Evolutionary conservation across 1,140 invertebrate species (phyloP), one percentile per base, ranked within the genome.

Genomic region (Odontomachus brunneus): DNA sequence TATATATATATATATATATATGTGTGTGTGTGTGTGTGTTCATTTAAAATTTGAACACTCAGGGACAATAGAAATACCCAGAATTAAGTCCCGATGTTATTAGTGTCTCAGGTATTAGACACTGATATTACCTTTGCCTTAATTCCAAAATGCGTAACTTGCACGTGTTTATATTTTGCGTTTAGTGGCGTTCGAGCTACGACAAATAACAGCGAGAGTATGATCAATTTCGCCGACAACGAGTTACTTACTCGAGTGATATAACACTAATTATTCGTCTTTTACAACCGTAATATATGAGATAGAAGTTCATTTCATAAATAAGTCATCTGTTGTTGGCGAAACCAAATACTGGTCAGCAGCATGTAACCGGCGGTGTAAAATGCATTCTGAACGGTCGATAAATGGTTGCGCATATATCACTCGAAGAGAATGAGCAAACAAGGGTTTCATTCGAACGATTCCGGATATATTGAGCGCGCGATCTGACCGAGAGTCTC

Each of bases 171-270:
- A 44, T 7, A 44, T 11, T 7, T 44, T 0, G 38, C 9, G 9
- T 44, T 44, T 44, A 44, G 9, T 44, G 3, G 9, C 29, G 29
- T 33, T 5, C 29, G 29, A 33, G 2, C 29, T 5, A 5, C 29
- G 29, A 72, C 33, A 33, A 22, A 11, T 71, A 55, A n/a, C n/a
- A n/a, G n/a, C n/a, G n/a, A n/a, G n/a, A n/a, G 29, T 53, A 38
- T 15, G 48, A 71, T 57, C n/a, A 2, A 24, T 57, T 57, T 57
- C n/a, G n/a, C 12, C 2, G 51, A 69, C 1, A 53, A 69, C 38
- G 9, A 44, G 9, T 44, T 44, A 44, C 9, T 44, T 44, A 44
- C 3, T 44, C 3, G n/a, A n/a, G 38, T 44, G 38, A 44, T 5
- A 57, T 38, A 12, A 63, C 29, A 38, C 19, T n/a, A 38, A 57